These are phyloP conservation scores for Amphimallon solstitiale DNA, from an alignment of 2,888 invertebrate species.

Conservation along the genomic window DNA sequence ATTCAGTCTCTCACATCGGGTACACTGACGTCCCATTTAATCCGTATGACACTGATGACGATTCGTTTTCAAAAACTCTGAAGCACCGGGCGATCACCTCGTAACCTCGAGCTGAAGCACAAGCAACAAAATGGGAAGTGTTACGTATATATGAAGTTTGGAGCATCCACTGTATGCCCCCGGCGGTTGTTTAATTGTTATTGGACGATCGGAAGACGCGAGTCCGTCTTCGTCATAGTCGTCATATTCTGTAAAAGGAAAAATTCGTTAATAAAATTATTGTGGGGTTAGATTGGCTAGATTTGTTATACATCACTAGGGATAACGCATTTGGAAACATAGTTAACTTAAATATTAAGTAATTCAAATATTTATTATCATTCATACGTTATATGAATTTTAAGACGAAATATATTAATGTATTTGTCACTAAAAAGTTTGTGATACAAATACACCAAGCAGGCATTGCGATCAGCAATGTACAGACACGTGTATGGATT, in stretches of 20 bases:
- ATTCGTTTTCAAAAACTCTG: neutral
- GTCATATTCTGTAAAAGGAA: slow-evolving; percentile 38
- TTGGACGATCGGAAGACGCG: slow-evolving; percentile 60
- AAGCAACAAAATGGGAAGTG: slow-evolving; percentile 34
- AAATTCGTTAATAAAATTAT: too few species aligned
- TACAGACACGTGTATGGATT: too few species aligned
- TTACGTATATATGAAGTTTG: slow-evolving; percentile 15
- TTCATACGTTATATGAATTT: too few species aligned
- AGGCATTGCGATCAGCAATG: too few species aligned
- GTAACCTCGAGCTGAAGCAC: slow-evolving; percentile 42
- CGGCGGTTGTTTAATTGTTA: slow-evolving; percentile 60
- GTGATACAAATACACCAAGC: too few species aligned
- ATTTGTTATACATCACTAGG: too few species aligned
- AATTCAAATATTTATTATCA: too few species aligned
- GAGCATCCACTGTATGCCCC: slow-evolving; percentile 56
- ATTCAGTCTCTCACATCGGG: slow-evolving; percentile 33
- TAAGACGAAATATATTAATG: too few species aligned
- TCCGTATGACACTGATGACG: neutral
- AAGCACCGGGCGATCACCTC: slow-evolving; percentile 50
- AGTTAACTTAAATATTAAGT: too few species aligned
- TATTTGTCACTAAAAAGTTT: too few species aligned
- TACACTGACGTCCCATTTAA: slow-evolving; percentile 39
- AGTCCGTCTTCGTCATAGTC: slow-evolving; percentile 62
- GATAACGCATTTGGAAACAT: too few species aligned
- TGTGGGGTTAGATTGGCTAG: too few species aligned